Conservation (phyloP, 2,113 vertebrate genomes). For the Xiphias gladius region DNA sequence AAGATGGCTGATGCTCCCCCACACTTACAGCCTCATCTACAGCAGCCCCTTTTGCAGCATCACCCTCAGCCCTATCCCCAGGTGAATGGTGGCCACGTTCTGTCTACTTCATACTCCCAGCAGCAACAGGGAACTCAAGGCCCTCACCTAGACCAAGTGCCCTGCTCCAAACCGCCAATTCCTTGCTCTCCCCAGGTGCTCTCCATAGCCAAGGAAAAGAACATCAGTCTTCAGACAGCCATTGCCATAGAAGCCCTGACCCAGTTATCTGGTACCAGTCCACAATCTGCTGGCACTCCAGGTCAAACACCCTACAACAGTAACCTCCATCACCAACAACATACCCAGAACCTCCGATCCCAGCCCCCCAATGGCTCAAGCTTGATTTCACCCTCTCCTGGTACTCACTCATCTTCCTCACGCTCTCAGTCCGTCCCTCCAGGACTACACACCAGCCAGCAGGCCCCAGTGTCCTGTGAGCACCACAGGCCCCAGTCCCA, state of each 20-base stretch:
- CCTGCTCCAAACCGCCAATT: constrained; percentile 84
- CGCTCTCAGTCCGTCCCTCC: constrained; percentile 82
- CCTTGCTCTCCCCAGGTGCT: constrained; percentile 94
- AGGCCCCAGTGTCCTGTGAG: constrained; percentile 75
- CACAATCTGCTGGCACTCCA: constrained; percentile 76
- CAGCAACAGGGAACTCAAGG: constrained; percentile 63
- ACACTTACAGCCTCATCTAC: constrained; percentile 61
- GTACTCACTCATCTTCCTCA: constrained; percentile 68
- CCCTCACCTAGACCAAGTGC: constrained; percentile 64
- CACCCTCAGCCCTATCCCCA: constrained; percentile 69
- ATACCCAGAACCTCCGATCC: constrained; percentile 49
- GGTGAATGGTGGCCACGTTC: constrained; percentile 70
- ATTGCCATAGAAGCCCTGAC: constrained; percentile 98
- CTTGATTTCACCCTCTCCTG: constrained; percentile 60
- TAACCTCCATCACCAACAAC: constrained; percentile 76
- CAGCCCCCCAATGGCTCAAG: constrained; percentile 69
- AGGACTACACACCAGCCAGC: constrained; percentile 74
- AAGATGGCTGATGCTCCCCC: constrained; percentile 62
- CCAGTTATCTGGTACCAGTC: constrained; percentile 90
- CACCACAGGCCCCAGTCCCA: constrained; percentile 82
- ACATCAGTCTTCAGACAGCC: constrained; percentile 95
- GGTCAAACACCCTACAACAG: constrained; percentile 68
- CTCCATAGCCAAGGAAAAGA: constrained; percentile 96
- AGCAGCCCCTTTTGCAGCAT: constrained; percentile 59
- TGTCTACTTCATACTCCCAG: constrained; percentile 63